Conservation (phyloP, 2,797 vertebrate species). For the Meda fulgida region DNA sequence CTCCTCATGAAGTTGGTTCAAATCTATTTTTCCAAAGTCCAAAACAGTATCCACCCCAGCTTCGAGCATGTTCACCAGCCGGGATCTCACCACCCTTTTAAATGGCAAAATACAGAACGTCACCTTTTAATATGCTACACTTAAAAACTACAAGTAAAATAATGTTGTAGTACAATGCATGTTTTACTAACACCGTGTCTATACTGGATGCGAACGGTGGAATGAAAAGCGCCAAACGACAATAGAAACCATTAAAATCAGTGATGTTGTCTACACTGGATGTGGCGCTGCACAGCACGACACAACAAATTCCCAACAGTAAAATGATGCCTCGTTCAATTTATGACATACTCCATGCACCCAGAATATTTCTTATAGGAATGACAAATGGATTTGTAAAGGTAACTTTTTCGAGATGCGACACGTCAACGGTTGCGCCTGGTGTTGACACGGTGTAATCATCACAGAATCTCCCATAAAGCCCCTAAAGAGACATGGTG, state of each 20-base stretch:
- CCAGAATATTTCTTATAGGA: no score
- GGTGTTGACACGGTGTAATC: background rate
- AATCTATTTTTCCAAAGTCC: conserved; percentile 18
- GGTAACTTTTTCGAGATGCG: no score
- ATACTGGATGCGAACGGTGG: no score
- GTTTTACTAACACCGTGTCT: background rate
- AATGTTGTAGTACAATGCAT: background rate
- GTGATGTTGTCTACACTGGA: no score
- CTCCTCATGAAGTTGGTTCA: conserved; percentile 12
- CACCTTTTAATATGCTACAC: background rate
- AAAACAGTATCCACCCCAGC: background rate
- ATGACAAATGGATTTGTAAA: no score
- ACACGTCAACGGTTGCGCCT: no score
- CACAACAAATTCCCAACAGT: no score
- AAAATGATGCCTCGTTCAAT: no score
- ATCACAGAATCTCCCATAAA: background rate
- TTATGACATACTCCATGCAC: no score
- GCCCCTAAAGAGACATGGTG: background rate
- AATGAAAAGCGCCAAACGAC: no score
- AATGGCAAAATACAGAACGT: background rate
- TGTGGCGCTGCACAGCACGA: no score
- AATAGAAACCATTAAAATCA: no score
- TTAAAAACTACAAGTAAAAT: background rate
- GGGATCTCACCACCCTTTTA: conserved; percentile 28
- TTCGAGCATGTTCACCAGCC: conserved; percentile 13